phyloP scores from a whole-genome alignment of 1,140 invertebrate genomes.

The Stegodyphus mimosarum region DNA sequence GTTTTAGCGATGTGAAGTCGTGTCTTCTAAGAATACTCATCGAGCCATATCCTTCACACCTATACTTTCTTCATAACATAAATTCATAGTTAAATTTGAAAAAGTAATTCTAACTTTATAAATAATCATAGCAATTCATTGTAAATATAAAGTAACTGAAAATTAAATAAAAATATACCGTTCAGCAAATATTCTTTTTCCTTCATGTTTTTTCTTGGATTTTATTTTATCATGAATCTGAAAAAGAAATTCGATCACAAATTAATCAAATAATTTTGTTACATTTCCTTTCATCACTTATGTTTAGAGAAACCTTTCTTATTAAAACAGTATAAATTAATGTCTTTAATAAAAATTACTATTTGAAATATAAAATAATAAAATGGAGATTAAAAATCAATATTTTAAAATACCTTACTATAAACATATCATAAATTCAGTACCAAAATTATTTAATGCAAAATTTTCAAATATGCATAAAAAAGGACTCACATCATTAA shows the following conservation, averaged over 20 bases:
- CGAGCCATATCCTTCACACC: no score
- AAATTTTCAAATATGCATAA: not conserved
- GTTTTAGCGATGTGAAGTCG: no score
- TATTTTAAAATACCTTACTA: not conserved
- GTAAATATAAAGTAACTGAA: not conserved
- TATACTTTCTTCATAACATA: no score
- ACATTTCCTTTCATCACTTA: not conserved
- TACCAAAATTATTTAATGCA: not conserved
- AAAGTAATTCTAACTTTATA: not conserved
- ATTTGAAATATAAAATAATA: not conserved
- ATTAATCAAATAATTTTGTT: not conserved
- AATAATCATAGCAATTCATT: not conserved
- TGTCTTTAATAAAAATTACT: not conserved
- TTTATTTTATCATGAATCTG: not conserved
- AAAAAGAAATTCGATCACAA: not conserved
- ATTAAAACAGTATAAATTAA: not conserved
- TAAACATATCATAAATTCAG: not conserved
- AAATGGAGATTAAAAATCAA: not conserved
- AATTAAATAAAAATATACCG: conserved; percentile 6
- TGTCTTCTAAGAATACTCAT: no score
- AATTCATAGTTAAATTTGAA: not conserved
- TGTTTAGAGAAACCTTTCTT: not conserved
- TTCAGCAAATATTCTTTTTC: conserved; percentile 42
- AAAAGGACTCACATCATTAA: conserved; percentile 23
- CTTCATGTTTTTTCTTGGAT: conserved; percentile 25